A percentile compares a stretch with the other conserved stretches of the same genome.
Evolutionary conservation across 1,140 invertebrate genomes (phyloP).

Genomic region (Drosophila seguyi): DNA sequence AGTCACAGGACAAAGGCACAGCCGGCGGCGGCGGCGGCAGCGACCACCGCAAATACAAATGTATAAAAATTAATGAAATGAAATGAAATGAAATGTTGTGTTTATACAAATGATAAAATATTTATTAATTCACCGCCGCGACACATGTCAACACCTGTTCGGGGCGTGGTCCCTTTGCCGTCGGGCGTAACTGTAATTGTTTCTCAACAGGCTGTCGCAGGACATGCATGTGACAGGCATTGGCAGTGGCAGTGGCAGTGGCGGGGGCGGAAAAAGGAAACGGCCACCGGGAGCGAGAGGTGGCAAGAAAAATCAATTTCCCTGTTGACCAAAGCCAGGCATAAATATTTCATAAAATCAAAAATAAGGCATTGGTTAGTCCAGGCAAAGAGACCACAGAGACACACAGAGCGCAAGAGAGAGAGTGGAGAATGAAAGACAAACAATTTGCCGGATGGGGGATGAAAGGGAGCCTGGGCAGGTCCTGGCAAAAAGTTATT

Average conservation of each 20-base stretch:
- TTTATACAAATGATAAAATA: conserved; percentile 55
- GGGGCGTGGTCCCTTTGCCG: conserved; percentile 8
- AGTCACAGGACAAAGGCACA: conserved; percentile 28
- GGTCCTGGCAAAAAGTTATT: conserved; percentile 54
- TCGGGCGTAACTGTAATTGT: conserved; percentile 44
- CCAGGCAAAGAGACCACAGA: conserved; percentile 4
- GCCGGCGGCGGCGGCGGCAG: background rate
- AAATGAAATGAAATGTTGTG: conserved; percentile 53
- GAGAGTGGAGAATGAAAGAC: conserved; percentile 49
- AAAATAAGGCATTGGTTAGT: conserved; percentile 30
- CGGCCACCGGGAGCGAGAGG: background rate
- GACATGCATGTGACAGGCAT: conserved; percentile 32
- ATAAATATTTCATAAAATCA: conserved; percentile 75
- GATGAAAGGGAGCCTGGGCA: conserved; percentile 1
- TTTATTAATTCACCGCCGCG: conserved; percentile 43
- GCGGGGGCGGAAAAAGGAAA: conserved; percentile 5
- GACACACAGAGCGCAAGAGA: conserved; percentile 5
- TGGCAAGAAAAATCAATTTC: conserved; percentile 73
- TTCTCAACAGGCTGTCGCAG: conserved; percentile 48
- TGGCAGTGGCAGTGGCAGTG: background rate
- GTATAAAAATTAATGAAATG: conserved; percentile 55
- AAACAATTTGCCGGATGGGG: conserved; percentile 54
- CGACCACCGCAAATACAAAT: conserved; percentile 34
- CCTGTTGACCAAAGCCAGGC: conserved; percentile 72
- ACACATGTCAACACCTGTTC: conserved; percentile 53